Conservation (phyloP, 1,140 invertebrate genomes). For the Aphelinus certus region DNA sequence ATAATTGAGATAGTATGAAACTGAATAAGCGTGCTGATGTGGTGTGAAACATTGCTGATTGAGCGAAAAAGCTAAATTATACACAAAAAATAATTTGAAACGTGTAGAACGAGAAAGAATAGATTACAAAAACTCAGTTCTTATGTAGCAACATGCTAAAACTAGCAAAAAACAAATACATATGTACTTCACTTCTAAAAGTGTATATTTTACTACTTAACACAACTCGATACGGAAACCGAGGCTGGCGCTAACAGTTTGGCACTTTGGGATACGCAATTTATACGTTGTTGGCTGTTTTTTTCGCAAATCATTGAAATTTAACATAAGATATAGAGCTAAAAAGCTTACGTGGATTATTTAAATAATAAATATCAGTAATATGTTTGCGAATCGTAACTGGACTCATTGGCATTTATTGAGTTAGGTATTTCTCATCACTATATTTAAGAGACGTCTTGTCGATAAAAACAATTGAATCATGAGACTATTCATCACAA, state of each 20-base stretch:
- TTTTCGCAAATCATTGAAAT: constrained; percentile 24
- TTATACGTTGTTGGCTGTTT: background rate
- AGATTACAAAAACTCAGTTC: background rate
- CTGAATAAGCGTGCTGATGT: constrained; percentile 18
- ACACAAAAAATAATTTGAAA: background rate
- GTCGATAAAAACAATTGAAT: constrained; percentile 29
- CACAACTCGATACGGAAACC: constrained; percentile 14
- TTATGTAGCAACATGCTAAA: constrained; percentile 22
- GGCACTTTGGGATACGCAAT: constrained; percentile 23
- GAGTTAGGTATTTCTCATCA: no score
- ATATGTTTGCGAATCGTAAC: no score
- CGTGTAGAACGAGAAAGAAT: no score
- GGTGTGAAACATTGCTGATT: constrained; percentile 14
- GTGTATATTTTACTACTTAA: constrained; percentile 18
- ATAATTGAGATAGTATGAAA: background rate
- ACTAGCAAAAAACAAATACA: constrained; percentile 20
- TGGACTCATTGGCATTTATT: no score
- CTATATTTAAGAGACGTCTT: no score
- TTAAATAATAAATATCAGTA: no score
- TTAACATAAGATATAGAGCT: constrained; percentile 13
- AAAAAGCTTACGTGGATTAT: background rate
- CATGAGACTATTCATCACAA: constrained; percentile 12
- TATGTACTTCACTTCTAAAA: background rate
- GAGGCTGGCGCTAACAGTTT: constrained; percentile 35
- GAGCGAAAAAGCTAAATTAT: constrained; percentile 1